Conservation (phyloP, 64 coral and sea anemone species). For the Pocillopora verrucosa region DNA sequence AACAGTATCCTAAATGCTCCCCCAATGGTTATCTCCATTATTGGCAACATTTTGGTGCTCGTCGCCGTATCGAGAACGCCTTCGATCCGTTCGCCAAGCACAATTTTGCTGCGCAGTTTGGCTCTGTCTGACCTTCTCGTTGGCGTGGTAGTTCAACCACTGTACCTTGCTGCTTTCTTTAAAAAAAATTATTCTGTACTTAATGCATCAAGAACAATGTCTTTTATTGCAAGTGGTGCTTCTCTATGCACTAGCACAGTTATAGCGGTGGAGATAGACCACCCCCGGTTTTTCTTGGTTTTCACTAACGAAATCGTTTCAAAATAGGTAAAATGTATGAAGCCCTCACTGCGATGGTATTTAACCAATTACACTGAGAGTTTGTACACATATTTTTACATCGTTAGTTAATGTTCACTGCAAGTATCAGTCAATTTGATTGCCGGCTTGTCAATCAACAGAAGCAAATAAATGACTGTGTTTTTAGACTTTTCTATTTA, state of each 20-base stretch:
- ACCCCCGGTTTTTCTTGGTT: too few relatives aligned
- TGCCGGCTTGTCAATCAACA: too few relatives aligned
- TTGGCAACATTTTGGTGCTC: neutral
- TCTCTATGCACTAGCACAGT: neutral
- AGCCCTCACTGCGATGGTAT: too few relatives aligned
- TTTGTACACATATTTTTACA: too few relatives aligned
- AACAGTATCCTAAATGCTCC: neutral
- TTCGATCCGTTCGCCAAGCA: neutral
- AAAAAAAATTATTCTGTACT: neutral
- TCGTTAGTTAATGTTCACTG: too few relatives aligned
- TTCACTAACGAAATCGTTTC: too few relatives aligned
- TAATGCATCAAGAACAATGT: neutral
- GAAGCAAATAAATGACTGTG: too few relatives aligned
- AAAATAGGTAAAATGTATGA: too few relatives aligned
- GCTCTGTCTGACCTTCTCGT: neutral
- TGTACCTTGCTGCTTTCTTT: neutral
- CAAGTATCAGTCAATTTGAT: too few relatives aligned
- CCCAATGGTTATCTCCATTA: neutral
- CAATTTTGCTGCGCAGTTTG: neutral
- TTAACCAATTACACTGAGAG: too few relatives aligned
- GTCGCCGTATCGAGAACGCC: neutral
- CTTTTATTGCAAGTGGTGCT: neutral
- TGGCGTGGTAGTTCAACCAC: neutral
- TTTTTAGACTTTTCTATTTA: too few relatives aligned
- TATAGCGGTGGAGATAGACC: neutral